phyloP scores from a whole-genome alignment of 2,888 invertebrate species.

The Maniola hyperantus region DNA sequence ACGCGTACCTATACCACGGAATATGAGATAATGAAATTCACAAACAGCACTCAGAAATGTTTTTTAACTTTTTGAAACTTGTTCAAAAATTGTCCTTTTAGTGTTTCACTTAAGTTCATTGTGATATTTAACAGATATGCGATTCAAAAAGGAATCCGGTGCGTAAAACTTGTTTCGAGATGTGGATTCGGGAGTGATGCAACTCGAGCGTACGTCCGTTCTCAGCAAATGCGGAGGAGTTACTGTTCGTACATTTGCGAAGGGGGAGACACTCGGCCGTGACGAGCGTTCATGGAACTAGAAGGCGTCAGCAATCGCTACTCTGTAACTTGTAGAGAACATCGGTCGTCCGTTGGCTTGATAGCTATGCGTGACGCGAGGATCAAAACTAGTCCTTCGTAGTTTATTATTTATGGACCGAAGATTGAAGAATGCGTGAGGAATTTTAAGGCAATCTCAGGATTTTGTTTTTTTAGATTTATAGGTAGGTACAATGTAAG shows the following conservation, averaged over 20 bases:
- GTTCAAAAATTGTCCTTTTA: constrained; percentile 52
- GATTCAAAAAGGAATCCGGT: constrained; percentile 46
- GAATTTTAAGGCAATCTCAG: constrained; percentile 25
- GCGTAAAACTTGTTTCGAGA: constrained; percentile 75
- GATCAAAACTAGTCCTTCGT: constrained; percentile 49
- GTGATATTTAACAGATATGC: constrained; percentile 48
- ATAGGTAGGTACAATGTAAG: too few species aligned
- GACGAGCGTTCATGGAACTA: constrained; percentile 64
- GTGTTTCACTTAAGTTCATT: constrained; percentile 61
- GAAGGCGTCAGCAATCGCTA: constrained; percentile 47
- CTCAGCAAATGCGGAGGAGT: constrained; percentile 56
- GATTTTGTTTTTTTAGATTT: constrained; percentile 8
- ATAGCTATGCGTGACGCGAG: constrained; percentile 49
- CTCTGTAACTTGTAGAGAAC: constrained; percentile 18
- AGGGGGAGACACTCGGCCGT: constrained; percentile 58
- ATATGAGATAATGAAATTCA: constrained; percentile 62
- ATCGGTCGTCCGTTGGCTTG: constrained; percentile 35
- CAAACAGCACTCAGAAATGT: constrained; percentile 67
- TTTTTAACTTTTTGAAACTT: constrained; percentile 53
- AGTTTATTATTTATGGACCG: constrained; percentile 28
- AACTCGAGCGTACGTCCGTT: constrained; percentile 61
- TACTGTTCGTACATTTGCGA: constrained; percentile 34
- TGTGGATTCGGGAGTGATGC: constrained; percentile 46
- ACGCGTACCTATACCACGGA: constrained; percentile 58
- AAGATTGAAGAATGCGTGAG: constrained; percentile 28